These are phyloP conservation scores for Drosophila pandora DNA, from an alignment of 1,140 invertebrate species.

Conservation along the genomic window DNA sequence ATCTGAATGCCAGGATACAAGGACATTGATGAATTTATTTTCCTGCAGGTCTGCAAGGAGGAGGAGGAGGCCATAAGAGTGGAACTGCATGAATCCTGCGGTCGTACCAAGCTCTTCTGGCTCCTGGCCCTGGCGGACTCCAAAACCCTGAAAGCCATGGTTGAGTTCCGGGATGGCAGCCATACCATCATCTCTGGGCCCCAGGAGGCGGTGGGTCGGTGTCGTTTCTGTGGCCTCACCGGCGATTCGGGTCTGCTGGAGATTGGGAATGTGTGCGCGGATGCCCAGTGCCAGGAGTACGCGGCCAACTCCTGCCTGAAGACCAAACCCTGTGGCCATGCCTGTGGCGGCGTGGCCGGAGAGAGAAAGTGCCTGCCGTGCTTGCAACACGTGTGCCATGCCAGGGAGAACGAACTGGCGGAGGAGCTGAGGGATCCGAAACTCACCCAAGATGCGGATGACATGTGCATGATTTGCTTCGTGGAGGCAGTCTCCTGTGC, in stretches of 20 bases:
- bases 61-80: conserved; percentile 97
- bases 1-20: not conserved
- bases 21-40: not conserved
- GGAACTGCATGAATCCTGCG: conserved; percentile 98
- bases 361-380: conserved; percentile 95
- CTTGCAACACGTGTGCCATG: conserved; percentile 85
- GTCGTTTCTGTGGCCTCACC: conserved; percentile 95
- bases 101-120: conserved; percentile 97
- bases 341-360: conserved; percentile 94
- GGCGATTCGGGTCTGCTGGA: conserved; percentile 93
- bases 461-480: conserved; percentile 99
- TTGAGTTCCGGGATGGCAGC: conserved; percentile 94
- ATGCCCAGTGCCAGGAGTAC: conserved; percentile 97
- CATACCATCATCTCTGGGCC: conserved; percentile 82
- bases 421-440: conserved; percentile 85
- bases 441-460: conserved; percentile 97
- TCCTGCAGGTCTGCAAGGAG: conserved; percentile 91
- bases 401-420: conserved; percentile 85
- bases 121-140: conserved; percentile 96
- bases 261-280: conserved; percentile 96
- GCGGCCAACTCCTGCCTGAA: conserved; percentile 93
- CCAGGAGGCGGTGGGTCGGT: conserved; percentile 88
- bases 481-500: conserved; percentile 97
- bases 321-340: conserved; percentile 93
- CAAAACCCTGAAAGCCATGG: conserved; percentile 95